Percentiles rank a stretch among this genome's conserved stretches.
Evolutionary conservation across 1,140 invertebrate species (phyloP).

Genomic region (Mylabris phalerata): DNA sequence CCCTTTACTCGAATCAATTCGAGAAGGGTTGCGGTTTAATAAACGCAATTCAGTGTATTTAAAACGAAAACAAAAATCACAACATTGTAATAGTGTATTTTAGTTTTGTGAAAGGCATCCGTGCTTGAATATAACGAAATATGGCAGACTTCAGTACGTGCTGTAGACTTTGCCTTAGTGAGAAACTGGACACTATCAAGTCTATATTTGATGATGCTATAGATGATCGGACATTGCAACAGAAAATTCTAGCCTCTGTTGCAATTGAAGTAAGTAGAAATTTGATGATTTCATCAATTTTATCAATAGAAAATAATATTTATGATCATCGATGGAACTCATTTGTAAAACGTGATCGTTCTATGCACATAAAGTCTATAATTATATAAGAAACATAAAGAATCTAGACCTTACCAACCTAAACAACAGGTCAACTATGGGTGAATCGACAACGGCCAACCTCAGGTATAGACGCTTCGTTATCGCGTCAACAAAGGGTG

Average conservation of each 20-base stretch:
- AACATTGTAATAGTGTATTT: not conserved
- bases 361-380: slow-evolving; percentile 8
- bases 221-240: slow-evolving; percentile 19
- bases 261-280: slow-evolving; percentile 30
- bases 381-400: slow-evolving; percentile 15
- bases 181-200: slow-evolving; percentile 30
- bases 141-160: slow-evolving; percentile 28
- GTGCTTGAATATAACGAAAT: not conserved
- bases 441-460: not conserved
- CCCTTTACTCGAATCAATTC: no score
- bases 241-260: slow-evolving; percentile 28
- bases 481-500: not conserved
- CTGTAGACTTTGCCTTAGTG: slow-evolving; percentile 35
- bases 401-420: slow-evolving; percentile 26
- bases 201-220: slow-evolving; percentile 30
- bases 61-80: not conserved
- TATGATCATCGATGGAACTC: slow-evolving; percentile 1
- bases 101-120: not conserved
- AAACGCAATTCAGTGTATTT: not conserved
- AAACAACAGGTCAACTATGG: no score
- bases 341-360: slow-evolving; percentile 1
- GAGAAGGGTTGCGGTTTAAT: no score
- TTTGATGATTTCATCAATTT: not conserved
- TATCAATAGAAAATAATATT: slow-evolving; percentile 2
- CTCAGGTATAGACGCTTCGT: not conserved